Evolutionary conservation across 2,113 vertebrate species (phyloP), one percentile per base, ranked within the genome.

Genomic region (Prolemur simus): DNA sequence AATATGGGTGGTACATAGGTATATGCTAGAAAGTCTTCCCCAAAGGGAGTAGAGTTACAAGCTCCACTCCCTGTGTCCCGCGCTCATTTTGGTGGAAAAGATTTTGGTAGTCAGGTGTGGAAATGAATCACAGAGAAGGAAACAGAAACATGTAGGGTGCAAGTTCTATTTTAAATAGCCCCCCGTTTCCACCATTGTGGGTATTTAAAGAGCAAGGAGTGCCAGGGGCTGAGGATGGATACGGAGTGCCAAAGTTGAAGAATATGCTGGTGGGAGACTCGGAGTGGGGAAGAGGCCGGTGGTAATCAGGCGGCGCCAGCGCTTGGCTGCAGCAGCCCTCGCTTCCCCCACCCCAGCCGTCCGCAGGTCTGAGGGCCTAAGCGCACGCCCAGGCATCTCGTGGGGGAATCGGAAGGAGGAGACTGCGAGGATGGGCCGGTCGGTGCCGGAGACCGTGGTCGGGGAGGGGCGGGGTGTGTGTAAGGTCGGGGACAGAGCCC

Each of bases 271-370:
- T 80, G 47, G 37, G 32, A 58, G 37, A 39, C 3, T 3, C 6
- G 2, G 13, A 15, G 27, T 11, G 1, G 0, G 3, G 34, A 81
- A 64, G 7, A 1, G 45, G 39, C 34, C 1, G 0, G 15, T 2
- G 3, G 42, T 13, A 11, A 8, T 12, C 6, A 25, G 42, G 21
- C 9, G 0, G 2, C 10, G 52, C 5, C 1, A 87, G 25, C 8
- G 60, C 39, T 73, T 3, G 1, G 11, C 12, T 20, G 18, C 10
- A 54, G 74, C 47, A 68, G 34, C 20, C n/a, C 9, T 13, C 5
- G 1, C 10, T 76, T 32, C 18, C 25, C 52, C 6, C 18, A 60
- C 32, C 17, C 5, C 2, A 20, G 45, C 49, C 29, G 0, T 58
- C 27, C 9, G 85, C 18, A 68, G 49, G 34, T 45, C 80, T 64